These are phyloP conservation scores for Danaus plexippus DNA, from an alignment of 1,140 invertebrate genomes.

Conservation along the genomic window DNA sequence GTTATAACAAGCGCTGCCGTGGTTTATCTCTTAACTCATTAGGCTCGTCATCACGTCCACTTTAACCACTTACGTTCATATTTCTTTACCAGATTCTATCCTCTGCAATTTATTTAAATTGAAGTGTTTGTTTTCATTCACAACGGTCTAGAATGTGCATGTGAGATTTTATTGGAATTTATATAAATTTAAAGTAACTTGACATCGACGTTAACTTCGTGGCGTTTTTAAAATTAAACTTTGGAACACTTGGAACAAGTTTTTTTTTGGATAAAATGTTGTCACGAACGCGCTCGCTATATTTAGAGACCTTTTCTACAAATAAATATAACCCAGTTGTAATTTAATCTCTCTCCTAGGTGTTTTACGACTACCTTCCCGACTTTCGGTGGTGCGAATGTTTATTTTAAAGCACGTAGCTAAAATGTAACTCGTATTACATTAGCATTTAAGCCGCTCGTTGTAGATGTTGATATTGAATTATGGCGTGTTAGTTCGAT, in stretches of 20 bases:
- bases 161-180: too few species aligned
- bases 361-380: constrained; percentile 26
- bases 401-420: constrained; percentile 25
- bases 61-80: constrained; percentile 20
- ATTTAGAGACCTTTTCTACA: constrained; percentile 17
- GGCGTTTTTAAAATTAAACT: too few species aligned
- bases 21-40: constrained; percentile 23
- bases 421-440: constrained; percentile 15
- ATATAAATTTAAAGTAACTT: too few species aligned
- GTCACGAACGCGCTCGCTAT: constrained; percentile 34
- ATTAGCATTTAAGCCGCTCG: constrained; percentile 16
- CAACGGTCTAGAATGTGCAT: too few species aligned
- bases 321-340: constrained; percentile 42
- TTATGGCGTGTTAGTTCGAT: constrained; percentile 1
- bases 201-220: too few species aligned
- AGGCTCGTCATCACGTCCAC: constrained; percentile 25
- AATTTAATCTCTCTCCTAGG: constrained; percentile 43
- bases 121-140: constrained; percentile 10
- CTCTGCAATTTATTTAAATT: constrained; percentile 16
- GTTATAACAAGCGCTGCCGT: constrained; percentile 15
- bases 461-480: constrained; percentile 15
- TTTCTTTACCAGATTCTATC: constrained; percentile 20
- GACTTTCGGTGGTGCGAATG: constrained; percentile 21
- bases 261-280: constrained; percentile 56
- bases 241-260: too few species aligned